Evolutionary conservation across 2,113 vertebrate genomes (phyloP), one percentile per base, ranked within the genome.

Genomic region (Psephotus haematonotus): DNA sequence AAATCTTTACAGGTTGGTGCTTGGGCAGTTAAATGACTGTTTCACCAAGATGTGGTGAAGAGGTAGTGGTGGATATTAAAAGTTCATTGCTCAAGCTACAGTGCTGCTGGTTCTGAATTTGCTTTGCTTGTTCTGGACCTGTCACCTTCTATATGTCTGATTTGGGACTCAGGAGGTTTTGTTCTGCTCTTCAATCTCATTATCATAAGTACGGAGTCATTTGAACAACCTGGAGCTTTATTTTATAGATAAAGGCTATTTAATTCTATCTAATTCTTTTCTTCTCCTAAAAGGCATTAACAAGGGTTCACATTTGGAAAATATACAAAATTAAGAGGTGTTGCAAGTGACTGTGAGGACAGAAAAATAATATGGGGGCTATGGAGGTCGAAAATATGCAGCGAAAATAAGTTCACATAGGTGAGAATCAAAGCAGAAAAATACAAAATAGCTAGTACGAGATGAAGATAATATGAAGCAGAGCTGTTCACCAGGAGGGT

Each of bases 361-460:
- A 74, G 25, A 52, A 87, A 86, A 92, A 86, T 82, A 80, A 74
- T 31, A 65, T 1, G 6, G 3, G 31, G 15, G 22, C 12, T 1
- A 5, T 0, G 0, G 35, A 68, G 7, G 22, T 8, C 55, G 28
- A 64, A 70, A 78, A 88, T 84, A 92, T 71, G 27, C 60, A 90
- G 87, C 4, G 79, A 94, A 93, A 94, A 83, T 93, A 88, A 86
- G 17, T 82, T 90, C 14, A 35, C 33, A 70, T 13, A 90, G 12
- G n/a, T 80, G 79, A 94, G 41, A 96, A 68, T 80, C 53, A 91
- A 86, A 83, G 27, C n/a, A 88, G 39, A 80, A 92, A 88, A 93
- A 86, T 81, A n/a, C 41, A 86, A 77, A 88, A 52, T 83, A 88
- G 17, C 7, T 29, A 39, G 81, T 62, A 77, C 25, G 47, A 88